Evolutionary conservation across 2,797 vertebrate genomes (phyloP), one percentile per base, ranked within the genome.

Genomic region (Loris lydekkerianus): DNA sequence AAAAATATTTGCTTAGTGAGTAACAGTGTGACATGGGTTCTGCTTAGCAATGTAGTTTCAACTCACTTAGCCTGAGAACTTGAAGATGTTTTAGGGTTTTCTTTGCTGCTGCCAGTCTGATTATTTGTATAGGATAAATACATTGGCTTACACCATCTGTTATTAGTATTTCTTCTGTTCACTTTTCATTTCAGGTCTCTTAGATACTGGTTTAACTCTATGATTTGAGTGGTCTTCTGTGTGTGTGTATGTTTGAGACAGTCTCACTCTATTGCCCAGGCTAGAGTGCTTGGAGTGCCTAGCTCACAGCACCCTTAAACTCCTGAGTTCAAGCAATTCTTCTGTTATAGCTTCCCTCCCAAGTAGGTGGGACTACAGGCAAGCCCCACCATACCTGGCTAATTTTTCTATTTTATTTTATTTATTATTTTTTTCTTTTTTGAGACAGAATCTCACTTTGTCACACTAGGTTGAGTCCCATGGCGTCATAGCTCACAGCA

Each of bases 1-100:
- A 90, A 95, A 97, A 98, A 96, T 96, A 98, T 95, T 97, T 98
- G 97, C 94, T 97, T 96, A 97, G 89, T 86, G 96, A 95, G 87
- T 95, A 97, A 96, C 65, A 20, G 89, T 63, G 78, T 60, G 85
- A 96, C 83, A 5, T 72, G 88, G 73, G 23, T 80, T 97, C 76
- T 97, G 73, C 92, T 90, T 89, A 94, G 65, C 81, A 69, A 20
- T 89, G 87, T 58, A 65, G 34, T 95, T 95, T 94, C 69, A 43
- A 31, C 91, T 96, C 60, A 13, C 96, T 96, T 61, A n/a, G 92
- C 23, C 46, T 14, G 37, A 93, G 91, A 86, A 78, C 65, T 63
- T 29, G 49, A 94, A 75, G 73, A 70, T 18, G 25, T 40, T 80
- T 82, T 73, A 76, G 88, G 53, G 29, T 83, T 70, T 89, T 73